Evolutionary conservation across 1,140 invertebrate species (phyloP).

Genomic region (Drosophila pseudoananassae): DNA sequence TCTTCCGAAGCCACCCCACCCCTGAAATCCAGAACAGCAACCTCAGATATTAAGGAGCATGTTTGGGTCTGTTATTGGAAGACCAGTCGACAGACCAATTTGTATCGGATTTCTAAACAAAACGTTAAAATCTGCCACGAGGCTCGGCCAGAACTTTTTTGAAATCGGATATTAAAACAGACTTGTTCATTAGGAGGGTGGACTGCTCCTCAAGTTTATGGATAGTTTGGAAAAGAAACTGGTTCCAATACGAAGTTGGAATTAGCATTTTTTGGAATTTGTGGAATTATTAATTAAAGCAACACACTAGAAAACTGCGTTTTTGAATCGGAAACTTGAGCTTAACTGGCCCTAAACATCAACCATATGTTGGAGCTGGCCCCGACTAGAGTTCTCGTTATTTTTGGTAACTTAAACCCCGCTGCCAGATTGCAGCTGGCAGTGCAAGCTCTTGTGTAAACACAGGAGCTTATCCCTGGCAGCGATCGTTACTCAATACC

Average conservation of each 20-base stretch:
- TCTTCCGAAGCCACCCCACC: too few relatives aligned
- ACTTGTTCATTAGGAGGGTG: constrained; percentile 7
- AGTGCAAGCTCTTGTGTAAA: neutral
- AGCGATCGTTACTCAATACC: constrained; percentile 5
- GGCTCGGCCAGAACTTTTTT: too few relatives aligned
- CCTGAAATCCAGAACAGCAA: neutral
- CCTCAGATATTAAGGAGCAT: too few relatives aligned
- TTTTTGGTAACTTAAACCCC: neutral
- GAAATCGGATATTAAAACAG: constrained; percentile 22
- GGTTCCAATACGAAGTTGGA: neutral
- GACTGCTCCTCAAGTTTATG: neutral
- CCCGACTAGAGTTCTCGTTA: neutral
- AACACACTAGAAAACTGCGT: too few relatives aligned
- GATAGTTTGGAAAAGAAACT: constrained; percentile 1
- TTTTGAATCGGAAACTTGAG: too few relatives aligned
- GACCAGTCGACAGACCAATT: too few relatives aligned
- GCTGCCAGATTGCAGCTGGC: neutral
- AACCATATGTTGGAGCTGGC: neutral
- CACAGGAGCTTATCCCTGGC: neutral
- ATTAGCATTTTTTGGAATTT: neutral
- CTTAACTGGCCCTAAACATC: neutral
- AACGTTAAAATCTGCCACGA: too few relatives aligned
- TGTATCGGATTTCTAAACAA: constrained; percentile 22
- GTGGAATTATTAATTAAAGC: neutral
- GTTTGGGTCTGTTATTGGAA: too few relatives aligned